A percentile compares a stretch with the other conserved stretches of the same genome.
phyloP scores from a whole-genome alignment of 2,113 vertebrate genomes.

The Micronisus gabar region DNA sequence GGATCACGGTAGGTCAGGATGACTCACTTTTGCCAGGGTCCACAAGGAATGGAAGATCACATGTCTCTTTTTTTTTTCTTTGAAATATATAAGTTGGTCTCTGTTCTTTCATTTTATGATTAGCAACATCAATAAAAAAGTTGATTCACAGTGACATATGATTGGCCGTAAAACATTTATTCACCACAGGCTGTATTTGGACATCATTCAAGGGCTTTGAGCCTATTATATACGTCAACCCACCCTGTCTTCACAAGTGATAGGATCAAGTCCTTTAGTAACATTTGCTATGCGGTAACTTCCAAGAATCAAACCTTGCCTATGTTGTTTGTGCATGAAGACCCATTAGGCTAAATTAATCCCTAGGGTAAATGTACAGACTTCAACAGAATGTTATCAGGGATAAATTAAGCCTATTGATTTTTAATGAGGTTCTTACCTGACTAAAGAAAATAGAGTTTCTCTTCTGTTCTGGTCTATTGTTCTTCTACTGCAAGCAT shows the following conservation, averaged over 20 bases:
- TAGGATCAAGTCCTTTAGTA: neutral
- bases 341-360: slow-evolving; percentile 56
- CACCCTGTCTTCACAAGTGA: neutral
- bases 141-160: neutral
- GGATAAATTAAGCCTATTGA: slow-evolving; percentile 42
- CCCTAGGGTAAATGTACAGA: neutral
- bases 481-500: neutral
- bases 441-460: slow-evolving; percentile 15
- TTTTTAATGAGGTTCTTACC: slow-evolving; percentile 56
- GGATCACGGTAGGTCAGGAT: neutral
- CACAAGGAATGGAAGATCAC: neutral
- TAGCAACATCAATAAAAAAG: neutral
- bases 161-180: neutral
- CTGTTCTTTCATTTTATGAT: neutral
- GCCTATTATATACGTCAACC: neutral
- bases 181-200: neutral
- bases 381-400: slow-evolving; percentile 32
- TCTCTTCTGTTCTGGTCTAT: neutral
- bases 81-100: neutral
- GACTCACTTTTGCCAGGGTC: neutral
- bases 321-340: neutral
- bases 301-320: slow-evolving; percentile 12
- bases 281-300: neutral
- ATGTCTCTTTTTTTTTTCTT: neutral
- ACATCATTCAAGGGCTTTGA: neutral